phyloP scores from a whole-genome alignment of 2,797 vertebrate genomes.

The Melanotaenia nigrans region DNA sequence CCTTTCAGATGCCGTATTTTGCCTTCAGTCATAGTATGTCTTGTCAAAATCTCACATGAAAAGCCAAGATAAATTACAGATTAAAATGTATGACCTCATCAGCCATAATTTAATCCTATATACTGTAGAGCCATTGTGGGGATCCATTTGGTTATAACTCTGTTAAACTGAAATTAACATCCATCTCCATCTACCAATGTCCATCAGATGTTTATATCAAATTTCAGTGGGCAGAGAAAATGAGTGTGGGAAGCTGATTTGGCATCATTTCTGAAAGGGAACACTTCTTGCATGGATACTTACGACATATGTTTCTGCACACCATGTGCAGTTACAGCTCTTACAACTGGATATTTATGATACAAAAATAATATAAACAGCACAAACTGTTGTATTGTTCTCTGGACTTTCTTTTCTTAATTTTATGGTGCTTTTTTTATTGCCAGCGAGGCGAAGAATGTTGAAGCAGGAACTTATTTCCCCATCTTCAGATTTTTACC shows the following conservation, averaged over 20 bases:
- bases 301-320: not conserved
- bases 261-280: constrained; percentile 9
- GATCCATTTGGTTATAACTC: constrained; percentile 72
- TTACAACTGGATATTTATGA: not conserved
- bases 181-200: constrained; percentile 59
- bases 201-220: constrained; percentile 61
- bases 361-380: not conserved
- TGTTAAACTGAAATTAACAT: constrained; percentile 67
- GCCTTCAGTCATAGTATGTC: constrained; percentile 35
- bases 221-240: constrained; percentile 53
- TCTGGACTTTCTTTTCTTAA: not conserved
- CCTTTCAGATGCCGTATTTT: constrained; percentile 37
- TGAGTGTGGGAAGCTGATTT: constrained; percentile 31
- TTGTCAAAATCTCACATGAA: constrained; percentile 36
- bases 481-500: not conserved
- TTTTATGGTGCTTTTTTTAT: not conserved
- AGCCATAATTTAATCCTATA: constrained; percentile 37
- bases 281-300: not conserved
- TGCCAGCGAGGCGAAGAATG: too few relatives aligned
- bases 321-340: not conserved
- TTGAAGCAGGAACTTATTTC: too few relatives aligned
- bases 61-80: constrained; percentile 43
- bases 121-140: constrained; percentile 50
- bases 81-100: constrained; percentile 65
- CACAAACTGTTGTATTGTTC: not conserved